A percentile compares a stretch with the other conserved stretches of the same genome.
phyloP scores from a whole-genome alignment of 2,888 invertebrate species.

The Acleris literana region DNA sequence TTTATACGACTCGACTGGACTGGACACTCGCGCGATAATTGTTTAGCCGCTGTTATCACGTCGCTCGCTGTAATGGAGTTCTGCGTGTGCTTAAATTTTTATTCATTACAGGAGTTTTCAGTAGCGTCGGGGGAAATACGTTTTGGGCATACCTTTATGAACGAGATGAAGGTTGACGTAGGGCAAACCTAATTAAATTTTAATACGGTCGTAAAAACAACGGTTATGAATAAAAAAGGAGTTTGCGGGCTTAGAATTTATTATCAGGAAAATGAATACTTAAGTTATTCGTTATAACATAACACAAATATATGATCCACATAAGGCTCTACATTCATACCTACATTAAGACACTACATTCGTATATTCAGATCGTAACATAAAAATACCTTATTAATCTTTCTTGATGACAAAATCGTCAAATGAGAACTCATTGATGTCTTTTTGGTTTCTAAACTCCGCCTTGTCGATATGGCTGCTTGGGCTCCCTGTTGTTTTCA shows the following conservation, averaged over 20 bases:
- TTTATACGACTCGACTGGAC: constrained; percentile 14
- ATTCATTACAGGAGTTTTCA: constrained; percentile 65
- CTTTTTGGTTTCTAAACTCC: constrained; percentile 86
- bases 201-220: constrained; percentile 38
- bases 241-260: constrained; percentile 22
- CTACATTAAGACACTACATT: not conserved
- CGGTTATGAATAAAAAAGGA: constrained; percentile 30
- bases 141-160: constrained; percentile 57
- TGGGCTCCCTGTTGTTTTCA: constrained; percentile 89
- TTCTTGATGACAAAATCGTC: constrained; percentile 75
- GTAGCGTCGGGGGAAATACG: constrained; percentile 60
- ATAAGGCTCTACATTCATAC: constrained; percentile 2
- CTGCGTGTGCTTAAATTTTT: constrained; percentile 50
- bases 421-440: constrained; percentile 78
- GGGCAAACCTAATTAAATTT: constrained; percentile 60
- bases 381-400: constrained; percentile 47
- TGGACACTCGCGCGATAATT: constrained; percentile 27
- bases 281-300: not conserved
- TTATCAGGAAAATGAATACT: constrained; percentile 24
- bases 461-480: constrained; percentile 88
- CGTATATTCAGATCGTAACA: constrained; percentile 5
- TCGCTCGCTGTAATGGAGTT: constrained; percentile 44
- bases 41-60: constrained; percentile 23
- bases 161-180: constrained; percentile 55
- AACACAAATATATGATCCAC: constrained; percentile 2